phyloP scores from a whole-genome alignment of 2,888 invertebrate genomes.

The Chaitophorus viminalis region DNA sequence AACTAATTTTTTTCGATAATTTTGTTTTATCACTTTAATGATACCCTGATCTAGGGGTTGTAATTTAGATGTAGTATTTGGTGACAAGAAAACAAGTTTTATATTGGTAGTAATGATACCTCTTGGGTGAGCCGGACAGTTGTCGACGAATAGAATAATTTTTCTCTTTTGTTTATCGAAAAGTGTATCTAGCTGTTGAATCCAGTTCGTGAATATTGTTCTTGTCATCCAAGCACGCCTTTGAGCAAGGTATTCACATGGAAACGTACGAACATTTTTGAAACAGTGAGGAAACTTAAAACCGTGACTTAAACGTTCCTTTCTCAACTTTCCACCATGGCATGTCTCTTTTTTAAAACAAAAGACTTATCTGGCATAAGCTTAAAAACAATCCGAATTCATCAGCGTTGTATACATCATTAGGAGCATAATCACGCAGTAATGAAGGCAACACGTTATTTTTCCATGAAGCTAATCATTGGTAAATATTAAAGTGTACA shows the following conservation, averaged over 20 bases:
- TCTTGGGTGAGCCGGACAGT: conserved; percentile 5
- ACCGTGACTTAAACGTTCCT: too few relatives aligned
- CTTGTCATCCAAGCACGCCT: conserved; percentile 2
- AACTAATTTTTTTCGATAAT: conserved; percentile 11
- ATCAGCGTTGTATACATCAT: too few relatives aligned
- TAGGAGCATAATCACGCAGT: too few relatives aligned
- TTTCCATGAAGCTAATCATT: too few relatives aligned
- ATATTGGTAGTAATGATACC: neutral
- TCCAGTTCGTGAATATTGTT: neutral
- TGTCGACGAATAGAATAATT: conserved; percentile 28
- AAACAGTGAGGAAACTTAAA: neutral
- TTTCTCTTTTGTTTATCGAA: conserved; percentile 29
- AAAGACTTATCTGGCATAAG: too few relatives aligned
- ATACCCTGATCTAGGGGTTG: conserved; percentile 12
- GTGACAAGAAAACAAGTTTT: neutral
- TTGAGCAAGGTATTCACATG: neutral
- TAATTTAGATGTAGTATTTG: neutral
- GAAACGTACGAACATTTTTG: neutral
- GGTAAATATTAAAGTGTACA: too few relatives aligned
- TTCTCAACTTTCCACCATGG: too few relatives aligned
- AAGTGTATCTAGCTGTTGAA: conserved; percentile 9
- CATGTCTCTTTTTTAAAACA: too few relatives aligned
- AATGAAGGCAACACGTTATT: too few relatives aligned
- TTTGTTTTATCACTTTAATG: conserved; percentile 30
- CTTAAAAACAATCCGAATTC: too few relatives aligned